Conservation (phyloP, 2,113 vertebrate species). For the Haemorhous mexicanus region DNA sequence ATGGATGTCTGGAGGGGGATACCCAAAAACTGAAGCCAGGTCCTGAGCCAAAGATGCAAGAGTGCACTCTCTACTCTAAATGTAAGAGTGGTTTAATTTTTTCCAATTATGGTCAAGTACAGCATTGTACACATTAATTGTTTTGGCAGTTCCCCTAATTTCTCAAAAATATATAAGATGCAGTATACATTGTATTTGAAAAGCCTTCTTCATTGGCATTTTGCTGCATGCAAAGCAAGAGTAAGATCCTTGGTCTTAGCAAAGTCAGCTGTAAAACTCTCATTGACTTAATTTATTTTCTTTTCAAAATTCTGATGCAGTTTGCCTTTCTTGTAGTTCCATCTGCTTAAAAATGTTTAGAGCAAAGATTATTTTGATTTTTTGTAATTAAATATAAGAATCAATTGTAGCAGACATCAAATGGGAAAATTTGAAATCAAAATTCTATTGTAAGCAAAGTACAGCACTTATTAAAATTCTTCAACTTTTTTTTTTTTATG, state of each 20-base stretch:
- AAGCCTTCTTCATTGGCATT: neutral
- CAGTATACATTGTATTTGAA: neutral
- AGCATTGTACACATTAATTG: neutral
- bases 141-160: neutral
- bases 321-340: neutral
- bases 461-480: neutral
- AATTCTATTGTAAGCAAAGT: neutral
- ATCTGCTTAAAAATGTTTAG: neutral
- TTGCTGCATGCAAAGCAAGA: neutral
- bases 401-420: neutral
- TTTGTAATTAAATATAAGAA: neutral
- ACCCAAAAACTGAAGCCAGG: conserved; percentile 64
- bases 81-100: conserved; percentile 57
- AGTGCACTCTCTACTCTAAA: conserved; percentile 66
- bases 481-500: neutral
- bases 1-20: conserved; percentile 50
- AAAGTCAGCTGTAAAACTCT: neutral
- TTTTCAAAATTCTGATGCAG: neutral
- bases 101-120: neutral
- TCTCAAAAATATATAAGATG: neutral
- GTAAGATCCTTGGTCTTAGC: neutral
- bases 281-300: neutral
- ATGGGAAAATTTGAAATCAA: neutral
- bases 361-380: neutral
- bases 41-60: conserved; percentile 54